phyloP scores from a whole-genome alignment of 2,797 vertebrate genomes.

The Mastacembelus armatus region DNA sequence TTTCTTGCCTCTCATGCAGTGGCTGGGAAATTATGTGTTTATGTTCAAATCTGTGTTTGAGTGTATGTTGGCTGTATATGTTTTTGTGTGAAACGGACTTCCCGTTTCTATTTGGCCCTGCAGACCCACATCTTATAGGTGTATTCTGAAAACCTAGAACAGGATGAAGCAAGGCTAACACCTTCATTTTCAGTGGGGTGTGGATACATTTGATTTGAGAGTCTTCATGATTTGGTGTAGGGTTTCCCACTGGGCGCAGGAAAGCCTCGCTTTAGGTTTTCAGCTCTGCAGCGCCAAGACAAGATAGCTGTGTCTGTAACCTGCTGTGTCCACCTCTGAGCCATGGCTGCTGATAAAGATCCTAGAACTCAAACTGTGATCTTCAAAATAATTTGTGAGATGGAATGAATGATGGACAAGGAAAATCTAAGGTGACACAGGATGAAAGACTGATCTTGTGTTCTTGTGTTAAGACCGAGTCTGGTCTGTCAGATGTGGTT shows the following conservation, averaged over 20 bases:
- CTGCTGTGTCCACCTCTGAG: constrained; percentile 25
- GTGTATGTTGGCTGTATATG: constrained; percentile 1
- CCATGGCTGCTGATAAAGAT: constrained; percentile 2
- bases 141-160: neutral
- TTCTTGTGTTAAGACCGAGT: too few species aligned
- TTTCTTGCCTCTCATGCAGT: constrained; percentile 5
- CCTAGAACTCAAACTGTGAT: too few species aligned
- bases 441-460: too few species aligned
- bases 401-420: too few species aligned
- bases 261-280: constrained; percentile 18
- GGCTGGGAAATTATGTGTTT: constrained; percentile 12
- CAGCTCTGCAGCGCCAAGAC: constrained; percentile 1
- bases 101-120: constrained; percentile 20
- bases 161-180: neutral
- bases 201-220: constrained; percentile 4
- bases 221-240: neutral
- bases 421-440: too few species aligned
- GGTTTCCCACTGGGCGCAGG: constrained; percentile 29
- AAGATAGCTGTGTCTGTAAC: constrained; percentile 22
- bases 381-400: too few species aligned
- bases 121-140: neutral
- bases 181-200: constrained; percentile 2
- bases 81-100: constrained; percentile 22
- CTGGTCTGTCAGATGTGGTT: too few species aligned
- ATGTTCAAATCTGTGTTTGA: neutral